These are phyloP conservation scores for Lutraria lutraria DNA, from an alignment of 2,888 invertebrate genomes.

Conservation along the genomic window DNA sequence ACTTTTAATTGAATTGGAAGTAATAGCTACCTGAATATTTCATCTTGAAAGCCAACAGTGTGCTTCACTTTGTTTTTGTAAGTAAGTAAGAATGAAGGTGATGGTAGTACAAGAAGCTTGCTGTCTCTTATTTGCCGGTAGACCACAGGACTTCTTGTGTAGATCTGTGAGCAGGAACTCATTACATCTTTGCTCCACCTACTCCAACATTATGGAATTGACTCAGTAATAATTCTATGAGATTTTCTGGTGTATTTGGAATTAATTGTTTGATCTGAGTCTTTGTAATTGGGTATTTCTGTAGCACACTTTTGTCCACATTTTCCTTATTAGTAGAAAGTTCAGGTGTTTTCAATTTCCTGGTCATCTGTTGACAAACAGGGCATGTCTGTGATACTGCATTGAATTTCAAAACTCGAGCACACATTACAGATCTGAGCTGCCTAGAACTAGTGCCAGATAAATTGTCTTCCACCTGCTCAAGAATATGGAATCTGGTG, in stretches of 20 bases:
- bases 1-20: too few relatives aligned
- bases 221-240: slow-evolving; percentile 40
- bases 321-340: too few relatives aligned
- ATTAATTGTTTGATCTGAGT: not conserved
- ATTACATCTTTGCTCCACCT: slow-evolving; percentile 37
- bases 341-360: too few relatives aligned
- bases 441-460: too few relatives aligned
- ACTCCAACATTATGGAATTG: slow-evolving; percentile 44
- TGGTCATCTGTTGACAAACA: too few relatives aligned
- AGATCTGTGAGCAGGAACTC: slow-evolving; percentile 36
- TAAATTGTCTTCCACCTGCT: too few relatives aligned
- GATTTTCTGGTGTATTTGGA: slow-evolving; percentile 34
- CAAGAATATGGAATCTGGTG: too few relatives aligned
- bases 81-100: slow-evolving; percentile 24
- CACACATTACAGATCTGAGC: too few relatives aligned
- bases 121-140: slow-evolving; percentile 41
- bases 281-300: not conserved
- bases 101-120: slow-evolving; percentile 42
- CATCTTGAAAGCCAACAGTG: slow-evolving; percentile 40
- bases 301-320: too few relatives aligned
- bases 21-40: too few relatives aligned
- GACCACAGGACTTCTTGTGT: slow-evolving; percentile 29
- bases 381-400: too few relatives aligned
- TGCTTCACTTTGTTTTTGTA: slow-evolving; percentile 49
- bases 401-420: too few relatives aligned